These are phyloP conservation scores for Anguilla marmorata DNA, from an alignment of 2,797 vertebrate genomes.

Conservation along the genomic window DNA sequence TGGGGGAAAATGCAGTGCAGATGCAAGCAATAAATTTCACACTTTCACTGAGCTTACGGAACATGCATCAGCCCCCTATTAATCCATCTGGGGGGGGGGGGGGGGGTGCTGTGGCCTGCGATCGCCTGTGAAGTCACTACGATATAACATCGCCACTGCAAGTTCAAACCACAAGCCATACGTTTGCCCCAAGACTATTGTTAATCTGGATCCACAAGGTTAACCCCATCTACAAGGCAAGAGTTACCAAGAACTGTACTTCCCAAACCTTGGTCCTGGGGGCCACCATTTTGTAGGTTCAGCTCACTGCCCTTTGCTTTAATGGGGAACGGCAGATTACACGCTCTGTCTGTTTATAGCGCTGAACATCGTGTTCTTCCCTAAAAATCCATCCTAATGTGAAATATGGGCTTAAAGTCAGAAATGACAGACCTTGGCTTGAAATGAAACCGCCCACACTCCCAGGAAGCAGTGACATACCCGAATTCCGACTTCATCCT, in stretches of 20 bases:
- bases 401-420: background rate
- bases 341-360: background rate
- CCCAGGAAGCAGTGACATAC: background rate
- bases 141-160: background rate
- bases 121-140: background rate
- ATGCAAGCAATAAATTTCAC: background rate
- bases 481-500: background rate
- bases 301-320: background rate
- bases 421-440: no score
- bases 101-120: background rate
- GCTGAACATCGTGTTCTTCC: background rate
- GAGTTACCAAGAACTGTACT: background rate
- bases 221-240: background rate
- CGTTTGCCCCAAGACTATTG: background rate
- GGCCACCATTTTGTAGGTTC: no score
- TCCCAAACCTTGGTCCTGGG: background rate
- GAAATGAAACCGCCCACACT: background rate
- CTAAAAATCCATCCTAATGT: background rate
- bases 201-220: background rate
- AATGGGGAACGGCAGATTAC: background rate
- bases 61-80: background rate
- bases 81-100: background rate
- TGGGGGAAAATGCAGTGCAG: background rate
- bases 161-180: background rate
- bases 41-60: background rate